These are phyloP conservation scores for Conchocele bisecta DNA, from an alignment of 2,888 invertebrate species.

Conservation along the genomic window DNA sequence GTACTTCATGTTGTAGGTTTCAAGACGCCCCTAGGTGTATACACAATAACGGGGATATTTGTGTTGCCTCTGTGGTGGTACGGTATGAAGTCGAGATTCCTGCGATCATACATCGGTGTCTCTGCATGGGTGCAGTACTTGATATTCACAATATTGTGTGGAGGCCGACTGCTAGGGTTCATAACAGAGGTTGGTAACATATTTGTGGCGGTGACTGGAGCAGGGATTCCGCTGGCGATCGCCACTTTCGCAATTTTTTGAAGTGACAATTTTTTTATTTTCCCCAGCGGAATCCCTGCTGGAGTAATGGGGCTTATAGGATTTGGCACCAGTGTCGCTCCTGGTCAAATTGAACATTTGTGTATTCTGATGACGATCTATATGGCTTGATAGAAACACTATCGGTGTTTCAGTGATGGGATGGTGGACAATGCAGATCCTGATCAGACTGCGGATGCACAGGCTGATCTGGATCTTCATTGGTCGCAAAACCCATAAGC, in stretches of 20 bases:
- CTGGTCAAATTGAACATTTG: too few relatives aligned
- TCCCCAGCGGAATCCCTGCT: not conserved
- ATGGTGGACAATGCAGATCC: too few relatives aligned
- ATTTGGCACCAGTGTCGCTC: too few relatives aligned
- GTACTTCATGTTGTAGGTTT: constrained; percentile 67
- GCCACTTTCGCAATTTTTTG: too few relatives aligned
- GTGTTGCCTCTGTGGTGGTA: constrained; percentile 77
- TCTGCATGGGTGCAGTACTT: constrained; percentile 42
- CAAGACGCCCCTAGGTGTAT: constrained; percentile 69
- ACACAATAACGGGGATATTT: constrained; percentile 73
- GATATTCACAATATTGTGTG: constrained; percentile 45
- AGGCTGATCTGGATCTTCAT: too few relatives aligned
- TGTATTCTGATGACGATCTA: too few relatives aligned
- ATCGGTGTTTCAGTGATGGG: too few relatives aligned
- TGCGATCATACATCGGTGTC: constrained; percentile 36
- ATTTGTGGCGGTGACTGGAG: not conserved
- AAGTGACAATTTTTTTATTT: too few relatives aligned
- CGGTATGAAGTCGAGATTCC: constrained; percentile 50
- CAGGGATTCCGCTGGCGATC: too few relatives aligned
- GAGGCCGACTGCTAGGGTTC: constrained; percentile 64
- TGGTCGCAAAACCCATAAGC: too few relatives aligned
- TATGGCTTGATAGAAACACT: too few relatives aligned
- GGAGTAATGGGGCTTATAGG: not conserved
- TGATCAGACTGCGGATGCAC: too few relatives aligned
- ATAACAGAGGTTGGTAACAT: constrained; percentile 63